A percentile compares a stretch with the other conserved stretches of the same genome.
These are phyloP conservation scores for Tillus elongatus DNA, from an alignment of 2,888 invertebrate species.

Conservation along the genomic window DNA sequence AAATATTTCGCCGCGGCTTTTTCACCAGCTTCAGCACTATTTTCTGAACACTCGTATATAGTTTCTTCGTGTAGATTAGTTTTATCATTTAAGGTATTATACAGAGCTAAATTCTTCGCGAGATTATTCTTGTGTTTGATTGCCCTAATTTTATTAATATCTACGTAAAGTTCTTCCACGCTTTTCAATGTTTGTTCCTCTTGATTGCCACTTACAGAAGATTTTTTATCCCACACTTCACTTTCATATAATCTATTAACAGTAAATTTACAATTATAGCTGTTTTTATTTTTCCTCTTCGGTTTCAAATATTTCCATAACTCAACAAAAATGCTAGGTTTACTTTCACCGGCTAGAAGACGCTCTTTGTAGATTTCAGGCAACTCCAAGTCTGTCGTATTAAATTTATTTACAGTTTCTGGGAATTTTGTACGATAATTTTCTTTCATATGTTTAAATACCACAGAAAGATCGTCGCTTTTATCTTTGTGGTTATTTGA, in stretches of 20 bases:
- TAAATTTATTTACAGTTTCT: slow-evolving; percentile 19
- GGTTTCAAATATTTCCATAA: slow-evolving; percentile 10
- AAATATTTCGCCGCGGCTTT: slow-evolving; percentile 21
- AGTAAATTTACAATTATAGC: slow-evolving; percentile 26
- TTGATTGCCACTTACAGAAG: slow-evolving; percentile 4
- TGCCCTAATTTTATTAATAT: slow-evolving; percentile 5
- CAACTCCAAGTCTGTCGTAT: slow-evolving; percentile 21
- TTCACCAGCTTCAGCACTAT: slow-evolving; percentile 28
- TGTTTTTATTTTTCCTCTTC: not conserved
- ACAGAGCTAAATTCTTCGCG: slow-evolving; percentile 30
- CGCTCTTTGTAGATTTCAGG: slow-evolving; percentile 34
- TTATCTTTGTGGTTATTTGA: no score
- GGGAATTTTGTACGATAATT: slow-evolving; percentile 37
- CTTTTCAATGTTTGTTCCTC: slow-evolving; percentile 9
- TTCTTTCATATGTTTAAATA: slow-evolving; percentile 31
- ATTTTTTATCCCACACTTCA: slow-evolving; percentile 6
- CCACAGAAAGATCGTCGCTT: slow-evolving; percentile 24
- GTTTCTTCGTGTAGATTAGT: slow-evolving; percentile 36
- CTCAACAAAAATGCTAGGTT: slow-evolving; percentile 19
- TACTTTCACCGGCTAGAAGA: slow-evolving; percentile 20
- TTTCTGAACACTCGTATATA: slow-evolving; percentile 40
- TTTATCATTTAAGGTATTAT: slow-evolving; percentile 31
- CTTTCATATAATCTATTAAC: slow-evolving; percentile 28
- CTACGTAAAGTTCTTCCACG: not conserved
- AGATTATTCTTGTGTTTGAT: slow-evolving; percentile 18